Evolutionary conservation across 2,113 vertebrate genomes (phyloP), one percentile per base, ranked within the genome.

Genomic region (Lamprotornis superbus): DNA sequence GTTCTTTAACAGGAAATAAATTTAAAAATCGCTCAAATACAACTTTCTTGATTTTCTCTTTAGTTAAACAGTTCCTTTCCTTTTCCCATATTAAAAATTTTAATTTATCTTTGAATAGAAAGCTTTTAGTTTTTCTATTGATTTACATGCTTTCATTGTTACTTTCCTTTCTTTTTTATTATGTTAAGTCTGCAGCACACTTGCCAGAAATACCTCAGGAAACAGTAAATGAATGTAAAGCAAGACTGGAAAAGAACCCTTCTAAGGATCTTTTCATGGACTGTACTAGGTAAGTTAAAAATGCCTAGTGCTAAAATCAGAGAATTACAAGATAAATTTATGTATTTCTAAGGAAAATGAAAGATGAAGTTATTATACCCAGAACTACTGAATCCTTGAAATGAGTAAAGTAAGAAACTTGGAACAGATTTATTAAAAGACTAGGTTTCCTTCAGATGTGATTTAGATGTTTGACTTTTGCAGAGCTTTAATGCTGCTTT

Each of bases 241-340:
- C 98, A 95, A 98, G 92, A 87, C 97, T 99, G 96, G 98, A 98
- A 89, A 97, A 98, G 95, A 98, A 92, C 85, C 98, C 98, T 47
- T 98, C 98, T 95, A 99, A 98, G 93, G 98, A 99, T 60, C 97
- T 98, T 94, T 99, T 99, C 87, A 97, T 98, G 87, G 98, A 98
- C 70, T 99, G 98, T 94, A 97, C 97, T 61, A 98, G 98, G 99
- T 99, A 96, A 96, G 98, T 91, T 79, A 31, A 61, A 61, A 28
- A 15, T 57, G 24, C 12, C 6, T 31, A 12, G 18, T 79, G 50
- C 67, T 42, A 11, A 11, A 39, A 20, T 18, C 7, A 52, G 23
- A 42, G 12, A 35, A 80, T 53, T 42, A 11, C 25, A 69, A 35
- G 52, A 56, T 17, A 79, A 88, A 85, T 69, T 10, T 1, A 0